Percentiles rank a stretch among this genome's conserved stretches.
Evolutionary conservation across 1,140 invertebrate species (phyloP).

Genomic region (Probaryconus sp.): DNA sequence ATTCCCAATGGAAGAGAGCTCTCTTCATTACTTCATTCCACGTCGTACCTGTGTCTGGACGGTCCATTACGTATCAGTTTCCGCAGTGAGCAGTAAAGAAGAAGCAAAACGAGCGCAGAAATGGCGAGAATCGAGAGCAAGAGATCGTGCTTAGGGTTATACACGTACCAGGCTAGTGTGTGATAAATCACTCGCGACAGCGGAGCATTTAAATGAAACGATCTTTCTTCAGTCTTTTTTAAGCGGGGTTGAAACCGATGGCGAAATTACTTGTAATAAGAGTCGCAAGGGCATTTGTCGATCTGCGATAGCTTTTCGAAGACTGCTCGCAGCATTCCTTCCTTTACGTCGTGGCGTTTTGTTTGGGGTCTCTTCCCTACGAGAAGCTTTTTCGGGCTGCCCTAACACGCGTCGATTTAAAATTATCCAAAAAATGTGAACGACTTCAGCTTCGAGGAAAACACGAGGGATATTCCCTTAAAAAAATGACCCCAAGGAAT

Average conservation of each 20-base stretch:
- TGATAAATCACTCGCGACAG: constrained; percentile 69
- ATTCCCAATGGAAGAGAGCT: constrained; percentile 57
- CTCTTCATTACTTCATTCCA: constrained; percentile 57
- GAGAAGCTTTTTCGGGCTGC: constrained; percentile 12
- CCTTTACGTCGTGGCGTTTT: constrained; percentile 39
- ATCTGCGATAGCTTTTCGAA: constrained; percentile 56
- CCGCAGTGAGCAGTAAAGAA: constrained; percentile 58
- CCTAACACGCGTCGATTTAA: constrained; percentile 32
- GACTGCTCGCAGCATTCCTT: constrained; percentile 42
- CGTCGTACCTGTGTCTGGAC: constrained; percentile 50
- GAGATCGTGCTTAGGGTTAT: constrained; percentile 62
- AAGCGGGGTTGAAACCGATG: constrained; percentile 57
- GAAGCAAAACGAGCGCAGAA: constrained; percentile 56
- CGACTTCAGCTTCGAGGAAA: constrained; percentile 30
- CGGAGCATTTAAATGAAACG: constrained; percentile 69
- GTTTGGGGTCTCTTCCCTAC: constrained; percentile 38
- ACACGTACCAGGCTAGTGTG: constrained; percentile 59
- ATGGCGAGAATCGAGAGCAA: constrained; percentile 58
- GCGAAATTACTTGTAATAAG: constrained; percentile 68
- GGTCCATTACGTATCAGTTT: constrained; percentile 60
- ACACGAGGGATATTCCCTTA: constrained; percentile 6
- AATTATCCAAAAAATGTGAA: constrained; percentile 47
- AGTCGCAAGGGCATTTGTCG: constrained; percentile 59
- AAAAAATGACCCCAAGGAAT: no score
- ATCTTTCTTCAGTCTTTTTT: constrained; percentile 59